Conservation (phyloP, 2,113 vertebrate genomes). For the Sorex fumeus region DNA sequence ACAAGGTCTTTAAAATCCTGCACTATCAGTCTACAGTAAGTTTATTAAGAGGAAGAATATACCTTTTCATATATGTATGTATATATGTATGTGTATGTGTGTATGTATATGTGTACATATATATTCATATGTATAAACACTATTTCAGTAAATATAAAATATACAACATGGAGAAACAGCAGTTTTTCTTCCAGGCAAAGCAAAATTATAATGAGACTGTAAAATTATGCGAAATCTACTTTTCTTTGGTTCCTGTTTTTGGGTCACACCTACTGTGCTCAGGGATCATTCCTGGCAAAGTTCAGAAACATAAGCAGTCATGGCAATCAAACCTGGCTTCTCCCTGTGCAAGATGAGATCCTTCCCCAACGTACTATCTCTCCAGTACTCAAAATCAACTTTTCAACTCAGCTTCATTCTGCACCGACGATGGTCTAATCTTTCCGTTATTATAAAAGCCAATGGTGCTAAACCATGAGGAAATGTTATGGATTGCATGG, state of each 20-base stretch:
- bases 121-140: background rate
- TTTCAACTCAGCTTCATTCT: background rate
- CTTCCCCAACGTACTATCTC: too few species aligned
- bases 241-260: background rate
- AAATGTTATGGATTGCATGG: conserved; percentile 17
- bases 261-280: too few species aligned
- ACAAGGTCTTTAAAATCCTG: conserved; percentile 52
- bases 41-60: background rate
- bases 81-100: too few species aligned
- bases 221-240: conserved; percentile 21
- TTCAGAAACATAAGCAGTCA: too few species aligned
- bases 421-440: background rate
- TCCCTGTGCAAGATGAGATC: too few species aligned
- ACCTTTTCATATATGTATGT: too few species aligned
- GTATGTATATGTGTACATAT: background rate
- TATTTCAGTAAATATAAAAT: background rate
- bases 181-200: conserved; percentile 24
- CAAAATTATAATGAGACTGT: conserved; percentile 2
- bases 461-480: background rate
- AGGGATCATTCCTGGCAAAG: too few species aligned
- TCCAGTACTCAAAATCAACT: too few species aligned
- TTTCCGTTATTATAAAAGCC: conserved; percentile 41
- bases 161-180: background rate
- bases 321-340: too few species aligned
- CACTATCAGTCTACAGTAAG: background rate